Conservation (phyloP, 2,797 vertebrate species). For the Lepus oiostolus region DNA sequence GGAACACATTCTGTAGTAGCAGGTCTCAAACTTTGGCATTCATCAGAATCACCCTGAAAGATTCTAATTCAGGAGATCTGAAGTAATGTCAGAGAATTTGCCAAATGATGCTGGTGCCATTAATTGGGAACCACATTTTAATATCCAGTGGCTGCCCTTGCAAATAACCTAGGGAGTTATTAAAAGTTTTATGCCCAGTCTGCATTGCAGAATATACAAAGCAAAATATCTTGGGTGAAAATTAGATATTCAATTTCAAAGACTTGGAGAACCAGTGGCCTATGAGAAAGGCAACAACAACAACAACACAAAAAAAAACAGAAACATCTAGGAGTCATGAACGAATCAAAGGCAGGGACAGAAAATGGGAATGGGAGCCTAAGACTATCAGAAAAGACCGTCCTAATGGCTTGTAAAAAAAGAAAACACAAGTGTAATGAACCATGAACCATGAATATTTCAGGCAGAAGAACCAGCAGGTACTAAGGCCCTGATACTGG, state of each 20-base stretch:
- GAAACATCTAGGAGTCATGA: background rate
- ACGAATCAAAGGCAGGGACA: background rate
- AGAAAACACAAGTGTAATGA: slow-evolving; percentile 12
- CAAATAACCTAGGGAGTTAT: background rate
- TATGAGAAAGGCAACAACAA: background rate
- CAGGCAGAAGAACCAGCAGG: background rate
- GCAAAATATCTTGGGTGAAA: background rate
- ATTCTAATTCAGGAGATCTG: background rate
- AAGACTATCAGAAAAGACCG: background rate
- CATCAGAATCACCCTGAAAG: background rate
- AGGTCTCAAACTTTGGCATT: background rate
- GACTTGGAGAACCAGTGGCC: background rate
- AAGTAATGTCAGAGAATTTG: background rate
- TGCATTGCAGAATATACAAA: background rate
- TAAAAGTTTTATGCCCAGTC: slow-evolving; percentile 40
- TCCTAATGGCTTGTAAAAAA: background rate
- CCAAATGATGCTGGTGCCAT: background rate
- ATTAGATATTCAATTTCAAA: background rate
- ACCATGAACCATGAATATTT: background rate
- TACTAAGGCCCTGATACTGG: background rate
- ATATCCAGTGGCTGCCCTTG: background rate
- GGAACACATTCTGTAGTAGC: background rate
- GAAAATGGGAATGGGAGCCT: background rate
- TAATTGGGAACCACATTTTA: background rate
- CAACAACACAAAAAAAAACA: background rate